A percentile compares a stretch with the other conserved stretches of the same genome.
phyloP scores from a whole-genome alignment of 1,140 invertebrate genomes.

The Stenopsyche tienmushanensis region DNA sequence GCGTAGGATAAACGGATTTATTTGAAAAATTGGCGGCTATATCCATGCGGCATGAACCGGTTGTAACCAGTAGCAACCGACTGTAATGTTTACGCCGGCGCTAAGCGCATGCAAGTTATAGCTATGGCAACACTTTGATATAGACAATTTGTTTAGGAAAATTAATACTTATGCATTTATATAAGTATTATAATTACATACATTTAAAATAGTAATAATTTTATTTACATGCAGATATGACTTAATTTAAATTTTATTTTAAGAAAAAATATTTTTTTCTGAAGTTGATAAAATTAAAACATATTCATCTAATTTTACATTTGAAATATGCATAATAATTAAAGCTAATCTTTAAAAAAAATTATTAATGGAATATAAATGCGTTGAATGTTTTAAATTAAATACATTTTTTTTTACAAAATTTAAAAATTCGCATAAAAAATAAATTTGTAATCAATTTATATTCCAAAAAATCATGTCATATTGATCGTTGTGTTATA shows the following conservation, averaged over 20 bases:
- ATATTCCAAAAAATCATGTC: too few species aligned
- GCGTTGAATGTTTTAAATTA: too few species aligned
- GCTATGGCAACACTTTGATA: too few species aligned
- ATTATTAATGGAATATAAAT: too few species aligned
- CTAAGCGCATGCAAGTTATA: not conserved
- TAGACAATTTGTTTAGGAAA: not conserved
- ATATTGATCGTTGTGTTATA: too few species aligned
- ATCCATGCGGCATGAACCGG: not conserved
- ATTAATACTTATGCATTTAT: not conserved
- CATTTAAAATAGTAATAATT: not conserved
- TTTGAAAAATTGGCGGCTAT: not conserved
- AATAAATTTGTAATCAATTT: too few species aligned
- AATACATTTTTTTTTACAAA: too few species aligned
- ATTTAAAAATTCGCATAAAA: too few species aligned
- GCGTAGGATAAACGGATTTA: not conserved
- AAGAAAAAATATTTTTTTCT: not conserved
- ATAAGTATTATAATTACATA: not conserved
- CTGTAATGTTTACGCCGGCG: not conserved
- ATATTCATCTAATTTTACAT: too few species aligned
- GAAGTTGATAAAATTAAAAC: not conserved
- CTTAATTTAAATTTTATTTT: not conserved
- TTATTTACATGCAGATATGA: not conserved
- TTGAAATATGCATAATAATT: too few species aligned
- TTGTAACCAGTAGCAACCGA: slow-evolving; percentile 2
- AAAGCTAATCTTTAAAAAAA: too few species aligned